Conservation (phyloP, 2,888 invertebrate species). For the Brenthis daphne region DNA sequence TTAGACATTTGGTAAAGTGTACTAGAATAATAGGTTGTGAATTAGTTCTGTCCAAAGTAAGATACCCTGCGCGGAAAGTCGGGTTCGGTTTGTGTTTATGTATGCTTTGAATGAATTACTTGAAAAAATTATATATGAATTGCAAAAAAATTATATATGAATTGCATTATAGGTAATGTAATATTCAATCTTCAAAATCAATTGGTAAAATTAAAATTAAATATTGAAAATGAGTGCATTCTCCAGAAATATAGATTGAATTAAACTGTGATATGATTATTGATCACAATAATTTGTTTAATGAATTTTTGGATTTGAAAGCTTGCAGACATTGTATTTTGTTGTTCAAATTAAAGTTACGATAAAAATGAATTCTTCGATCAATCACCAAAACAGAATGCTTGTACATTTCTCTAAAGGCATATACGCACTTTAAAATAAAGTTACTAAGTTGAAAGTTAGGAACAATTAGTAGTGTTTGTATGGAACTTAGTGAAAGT, state of each 20-base stretch:
- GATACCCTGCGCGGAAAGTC: conserved; percentile 5
- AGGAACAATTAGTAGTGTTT: background rate
- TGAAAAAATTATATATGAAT: background rate
- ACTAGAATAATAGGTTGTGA: conserved; percentile 35
- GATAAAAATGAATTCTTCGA: conserved; percentile 6
- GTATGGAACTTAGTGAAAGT: background rate
- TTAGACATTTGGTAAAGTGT: conserved; percentile 10
- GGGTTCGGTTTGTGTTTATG: conserved; percentile 8
- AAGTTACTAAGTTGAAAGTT: background rate
- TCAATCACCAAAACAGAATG: conserved; percentile 4
- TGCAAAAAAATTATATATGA: background rate
- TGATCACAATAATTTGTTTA: conserved; percentile 38
- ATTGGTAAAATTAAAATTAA: background rate
- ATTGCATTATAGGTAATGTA: background rate
- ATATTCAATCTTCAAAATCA: conserved; percentile 5
- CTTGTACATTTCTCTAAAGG: background rate
- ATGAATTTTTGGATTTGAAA: background rate
- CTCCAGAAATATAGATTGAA: conserved; percentile 44
- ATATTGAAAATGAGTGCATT: conserved; percentile 8
- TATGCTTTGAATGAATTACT: background rate
- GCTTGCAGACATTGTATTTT: conserved; percentile 6
- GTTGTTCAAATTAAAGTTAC: background rate
- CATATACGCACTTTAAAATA: conserved; percentile 1
- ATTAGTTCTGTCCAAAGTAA: conserved; percentile 28
- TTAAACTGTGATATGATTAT: conserved; percentile 63